Base-by-base conservation (phyloP, 2,888 invertebrate genomes). In the Caenorhabditis sp. region DNA sequence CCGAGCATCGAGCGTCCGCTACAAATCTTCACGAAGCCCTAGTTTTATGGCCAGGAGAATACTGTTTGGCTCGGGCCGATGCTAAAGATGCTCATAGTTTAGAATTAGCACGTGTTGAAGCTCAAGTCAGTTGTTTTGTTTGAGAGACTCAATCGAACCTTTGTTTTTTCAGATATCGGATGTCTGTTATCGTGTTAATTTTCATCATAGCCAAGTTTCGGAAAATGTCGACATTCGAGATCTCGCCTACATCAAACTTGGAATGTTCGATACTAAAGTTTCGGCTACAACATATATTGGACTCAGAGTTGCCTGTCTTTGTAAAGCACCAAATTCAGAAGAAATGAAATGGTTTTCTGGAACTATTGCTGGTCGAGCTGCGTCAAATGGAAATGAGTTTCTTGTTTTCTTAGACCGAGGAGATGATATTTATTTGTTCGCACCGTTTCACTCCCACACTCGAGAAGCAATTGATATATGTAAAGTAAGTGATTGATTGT, bases 391-490 rank as follows among this genome's bases (percentile, higher is more conserved):
- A 1, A 20, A 36, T 23, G 23, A 54, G 23, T 62, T 62, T 53
- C 20, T 62, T 8, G 62, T 80, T 1, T 78, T 77, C 59, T 64
- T 79, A 27, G 81, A 81, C 43, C 58, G 70, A 17, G 70, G 67
- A 21, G 52, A 36, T 27, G 81, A 81, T 38, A n/a, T 27, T 0
- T 78, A 77, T 49, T 64, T 68, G 38, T 25, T 21, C 21, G 61
- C 65, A 4, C 70, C 74, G 14, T 4, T 8, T 3, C 36, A 43
- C 12, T 49, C 63, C 1, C 1, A 1, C 7, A n/a, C 36, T 12
- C 12, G 36, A 8, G 36, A 36, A 5, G 53, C 31, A 20, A 23
- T n/a, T 14, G 60, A 43, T 21, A 60, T 60, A 49, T 17, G 49
- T 26, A 12, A 5, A n/a, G 60, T 60, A 4, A 49, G 14, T 59